phyloP scores from a whole-genome alignment of 2,113 vertebrate species.

The Apeltes quadracus region DNA sequence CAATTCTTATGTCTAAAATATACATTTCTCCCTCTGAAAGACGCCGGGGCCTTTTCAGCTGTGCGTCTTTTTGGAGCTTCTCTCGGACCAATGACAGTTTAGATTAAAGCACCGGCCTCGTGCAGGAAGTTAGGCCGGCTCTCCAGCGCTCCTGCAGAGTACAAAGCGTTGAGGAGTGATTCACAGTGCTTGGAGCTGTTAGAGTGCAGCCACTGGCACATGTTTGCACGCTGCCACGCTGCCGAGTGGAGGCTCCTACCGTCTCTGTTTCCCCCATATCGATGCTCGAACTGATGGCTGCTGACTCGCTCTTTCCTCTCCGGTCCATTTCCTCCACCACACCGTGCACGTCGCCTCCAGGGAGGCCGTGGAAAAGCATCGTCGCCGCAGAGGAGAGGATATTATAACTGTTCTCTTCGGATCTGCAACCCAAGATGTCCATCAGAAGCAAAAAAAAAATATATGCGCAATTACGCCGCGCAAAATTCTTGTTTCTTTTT shows the following conservation, averaged over 20 bases:
- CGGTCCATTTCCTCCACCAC: slow-evolving; percentile 99
- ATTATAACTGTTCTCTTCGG: slow-evolving; percentile 84
- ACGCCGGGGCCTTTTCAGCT: neutral
- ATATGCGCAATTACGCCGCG: slow-evolving; percentile 77
- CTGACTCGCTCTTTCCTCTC: slow-evolving; percentile 92
- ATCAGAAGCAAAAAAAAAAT: slow-evolving; percentile 84
- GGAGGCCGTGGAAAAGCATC: slow-evolving; percentile 99
- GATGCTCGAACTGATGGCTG: slow-evolving; percentile 97
- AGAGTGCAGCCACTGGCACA: slow-evolving; percentile 38
- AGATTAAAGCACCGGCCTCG: neutral
- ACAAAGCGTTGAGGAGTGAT: neutral
- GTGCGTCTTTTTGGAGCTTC: neutral
- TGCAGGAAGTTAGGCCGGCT: slow-evolving; percentile 16
- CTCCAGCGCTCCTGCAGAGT: neutral
- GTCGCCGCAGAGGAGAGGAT: slow-evolving; percentile 83
- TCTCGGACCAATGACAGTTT: slow-evolving; percentile 8
- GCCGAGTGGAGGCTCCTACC: slow-evolving; percentile 82
- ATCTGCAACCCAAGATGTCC: slow-evolving; percentile 87
- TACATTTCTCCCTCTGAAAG: neutral
- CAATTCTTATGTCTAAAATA: rapidly evolving
- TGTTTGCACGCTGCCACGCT: slow-evolving; percentile 49
- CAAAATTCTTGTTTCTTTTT: slow-evolving; percentile 25
- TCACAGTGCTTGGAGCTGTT: slow-evolving; percentile 6
- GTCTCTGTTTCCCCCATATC: slow-evolving; percentile 97
- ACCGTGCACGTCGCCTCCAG: slow-evolving; percentile 96